These are phyloP conservation scores for Resseliella maxima DNA, from an alignment of 2,888 invertebrate species.

Conservation along the genomic window DNA sequence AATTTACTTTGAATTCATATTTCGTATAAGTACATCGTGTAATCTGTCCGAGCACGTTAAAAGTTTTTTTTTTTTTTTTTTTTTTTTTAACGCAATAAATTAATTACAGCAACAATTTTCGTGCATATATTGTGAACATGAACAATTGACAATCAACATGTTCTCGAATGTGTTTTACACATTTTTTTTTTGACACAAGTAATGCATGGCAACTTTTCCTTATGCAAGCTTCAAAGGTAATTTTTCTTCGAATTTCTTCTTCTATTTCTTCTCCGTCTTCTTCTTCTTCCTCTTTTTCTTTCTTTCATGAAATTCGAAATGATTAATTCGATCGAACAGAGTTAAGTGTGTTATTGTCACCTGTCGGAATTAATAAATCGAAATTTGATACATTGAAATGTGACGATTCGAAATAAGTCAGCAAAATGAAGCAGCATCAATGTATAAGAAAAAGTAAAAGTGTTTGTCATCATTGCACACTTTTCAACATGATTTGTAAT, in stretches of 20 bases:
- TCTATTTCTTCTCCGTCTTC: not conserved
- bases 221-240: not conserved
- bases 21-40: not conserved
- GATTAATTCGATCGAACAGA: not conserved
- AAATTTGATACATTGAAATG: conserved; percentile 1
- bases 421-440: too few species aligned
- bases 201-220: not conserved
- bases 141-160: conserved; percentile 34
- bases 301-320: not conserved
- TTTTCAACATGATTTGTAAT: not conserved
- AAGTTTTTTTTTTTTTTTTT: too few species aligned
- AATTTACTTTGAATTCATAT: not conserved
- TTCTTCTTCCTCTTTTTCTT: too few species aligned
- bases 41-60: conserved; percentile 32
- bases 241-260: not conserved
- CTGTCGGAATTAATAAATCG: not conserved
- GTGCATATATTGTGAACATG: conserved; percentile 17
- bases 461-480: too few species aligned
- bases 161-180: conserved; percentile 37
- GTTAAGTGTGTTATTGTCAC: not conserved
- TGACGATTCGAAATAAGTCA: too few species aligned
- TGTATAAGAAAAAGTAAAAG: too few species aligned
- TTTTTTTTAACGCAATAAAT: conserved; percentile 23
- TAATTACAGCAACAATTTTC: conserved; percentile 31
- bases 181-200: not conserved